These are phyloP conservation scores for Glareola pratincola DNA, from an alignment of 2,113 vertebrate genomes.

Conservation along the genomic window DNA sequence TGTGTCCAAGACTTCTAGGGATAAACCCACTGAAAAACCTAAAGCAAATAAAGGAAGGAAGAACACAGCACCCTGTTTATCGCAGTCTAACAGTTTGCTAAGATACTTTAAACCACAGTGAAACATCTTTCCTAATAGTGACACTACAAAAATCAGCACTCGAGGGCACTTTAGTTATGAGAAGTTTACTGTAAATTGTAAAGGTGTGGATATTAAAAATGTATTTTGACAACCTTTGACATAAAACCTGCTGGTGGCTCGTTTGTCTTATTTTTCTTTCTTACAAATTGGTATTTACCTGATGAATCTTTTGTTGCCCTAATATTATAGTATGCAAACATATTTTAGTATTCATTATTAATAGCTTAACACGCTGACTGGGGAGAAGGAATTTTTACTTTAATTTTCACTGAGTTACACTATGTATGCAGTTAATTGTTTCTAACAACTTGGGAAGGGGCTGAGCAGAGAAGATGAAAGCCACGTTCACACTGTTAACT, in stretches of 20 bases:
- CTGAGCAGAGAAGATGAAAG: not conserved
- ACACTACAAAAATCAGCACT: not conserved
- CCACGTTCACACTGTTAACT: not conserved
- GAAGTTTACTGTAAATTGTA: not conserved
- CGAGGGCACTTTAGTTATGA: not conserved
- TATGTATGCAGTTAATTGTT: not conserved
- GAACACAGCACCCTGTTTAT: not conserved
- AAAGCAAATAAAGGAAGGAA: conserved; percentile 56
- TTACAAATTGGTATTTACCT: not conserved
- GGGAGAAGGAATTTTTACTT: not conserved
- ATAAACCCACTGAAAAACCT: conserved; percentile 35
- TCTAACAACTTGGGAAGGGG: not conserved
- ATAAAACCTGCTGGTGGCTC: not conserved
- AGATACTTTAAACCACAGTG: conserved; percentile 80
- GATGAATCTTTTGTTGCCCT: not conserved
- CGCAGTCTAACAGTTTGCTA: conserved; percentile 74
- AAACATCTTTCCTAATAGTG: not conserved
- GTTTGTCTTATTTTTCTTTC: not conserved
- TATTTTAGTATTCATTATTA: not conserved
- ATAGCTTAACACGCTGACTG: not conserved
- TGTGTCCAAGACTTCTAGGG: conserved; percentile 36
- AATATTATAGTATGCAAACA: not conserved
- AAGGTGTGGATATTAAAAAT: not conserved
- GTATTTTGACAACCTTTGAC: not conserved
- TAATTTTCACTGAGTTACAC: not conserved